Conservation (phyloP, 1,140 invertebrate genomes). For the Cyclargus thomasi region DNA sequence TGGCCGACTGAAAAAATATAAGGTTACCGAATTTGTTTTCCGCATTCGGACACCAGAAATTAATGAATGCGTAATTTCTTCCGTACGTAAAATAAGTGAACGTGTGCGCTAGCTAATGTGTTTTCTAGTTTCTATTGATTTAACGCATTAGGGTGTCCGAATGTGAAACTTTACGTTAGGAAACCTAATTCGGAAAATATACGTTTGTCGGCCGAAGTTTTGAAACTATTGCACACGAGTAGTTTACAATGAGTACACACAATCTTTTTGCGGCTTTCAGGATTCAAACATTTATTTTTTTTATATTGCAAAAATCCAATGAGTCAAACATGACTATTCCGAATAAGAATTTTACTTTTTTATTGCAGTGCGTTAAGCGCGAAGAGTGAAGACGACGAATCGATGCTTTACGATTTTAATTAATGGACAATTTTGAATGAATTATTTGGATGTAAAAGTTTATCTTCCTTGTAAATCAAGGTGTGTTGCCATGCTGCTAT, state of each 20-base stretch:
- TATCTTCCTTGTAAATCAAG: constrained; percentile 1
- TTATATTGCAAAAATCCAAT: neutral
- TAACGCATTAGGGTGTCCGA: too few relatives aligned
- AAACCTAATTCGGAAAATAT: too few relatives aligned
- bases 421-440: neutral
- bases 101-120: too few relatives aligned
- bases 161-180: too few relatives aligned
- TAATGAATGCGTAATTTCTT: too few relatives aligned
- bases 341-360: neutral
- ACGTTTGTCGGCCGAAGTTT: too few relatives aligned
- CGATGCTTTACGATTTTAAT: neutral
- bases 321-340: neutral
- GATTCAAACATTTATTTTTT: neutral
- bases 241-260: neutral
- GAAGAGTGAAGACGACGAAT: neutral
- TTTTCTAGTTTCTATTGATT: too few relatives aligned
- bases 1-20: too few relatives aligned
- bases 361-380: neutral
- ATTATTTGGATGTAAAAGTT: constrained; percentile 5
- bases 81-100: too few relatives aligned
- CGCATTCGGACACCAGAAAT: too few relatives aligned
- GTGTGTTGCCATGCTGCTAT: constrained; percentile 24
- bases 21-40: too few relatives aligned
- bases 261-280: neutral
- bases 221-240: too few relatives aligned